Evolutionary conservation across 2,888 invertebrate species (phyloP).

Genomic region (Phengaris arion): DNA sequence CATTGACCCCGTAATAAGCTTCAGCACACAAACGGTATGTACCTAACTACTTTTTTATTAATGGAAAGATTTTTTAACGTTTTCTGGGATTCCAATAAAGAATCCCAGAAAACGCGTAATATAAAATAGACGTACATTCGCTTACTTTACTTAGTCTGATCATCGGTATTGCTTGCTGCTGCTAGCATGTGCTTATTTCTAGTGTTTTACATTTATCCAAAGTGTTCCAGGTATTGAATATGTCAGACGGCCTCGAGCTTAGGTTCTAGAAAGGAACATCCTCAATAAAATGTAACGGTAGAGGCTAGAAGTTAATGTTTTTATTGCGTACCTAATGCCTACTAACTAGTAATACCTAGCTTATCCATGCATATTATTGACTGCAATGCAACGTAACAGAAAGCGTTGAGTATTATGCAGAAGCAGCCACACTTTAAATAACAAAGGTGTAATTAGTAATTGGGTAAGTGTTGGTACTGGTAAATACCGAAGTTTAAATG

Average conservation of each 20-base stretch:
- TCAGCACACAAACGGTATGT: too few species aligned
- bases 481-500: background rate
- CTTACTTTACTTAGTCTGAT: too few species aligned
- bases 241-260: background rate
- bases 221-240: background rate
- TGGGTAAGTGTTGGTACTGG: background rate
- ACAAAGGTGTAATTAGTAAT: background rate
- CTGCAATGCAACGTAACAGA: background rate
- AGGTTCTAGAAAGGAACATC: slow-evolving; percentile 12
- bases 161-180: too few species aligned
- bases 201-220: too few species aligned
- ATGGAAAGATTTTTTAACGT: too few species aligned
- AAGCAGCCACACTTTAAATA: background rate
- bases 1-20: too few species aligned
- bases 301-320: slow-evolving; percentile 9
- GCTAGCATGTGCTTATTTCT: too few species aligned
- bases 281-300: slow-evolving; percentile 8
- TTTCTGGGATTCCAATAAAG: too few species aligned
- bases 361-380: slow-evolving; percentile 2
- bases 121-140: too few species aligned
- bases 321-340: background rate
- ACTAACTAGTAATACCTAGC: background rate
- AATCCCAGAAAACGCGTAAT: too few species aligned
- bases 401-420: background rate
- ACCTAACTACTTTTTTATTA: too few species aligned